Evolutionary conservation across 2,113 vertebrate species (phyloP).

Genomic region (Haliaeetus leucogaster): DNA sequence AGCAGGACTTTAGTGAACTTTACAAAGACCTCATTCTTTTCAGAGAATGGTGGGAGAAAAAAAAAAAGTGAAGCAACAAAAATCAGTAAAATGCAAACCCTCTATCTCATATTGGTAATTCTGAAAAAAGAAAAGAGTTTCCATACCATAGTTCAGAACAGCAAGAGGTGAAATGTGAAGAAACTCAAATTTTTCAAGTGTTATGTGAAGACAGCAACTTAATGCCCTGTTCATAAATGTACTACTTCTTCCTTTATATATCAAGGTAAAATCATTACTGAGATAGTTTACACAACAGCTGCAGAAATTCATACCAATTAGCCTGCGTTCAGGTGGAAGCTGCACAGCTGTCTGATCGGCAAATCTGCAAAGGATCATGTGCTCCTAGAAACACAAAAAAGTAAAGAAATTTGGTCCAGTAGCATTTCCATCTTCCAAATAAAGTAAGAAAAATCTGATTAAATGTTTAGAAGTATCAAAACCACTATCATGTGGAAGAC

Average conservation of each 20-base stretch:
- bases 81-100: not conserved
- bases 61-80: not conserved
- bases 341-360: constrained; percentile 94
- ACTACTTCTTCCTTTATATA: not conserved
- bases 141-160: not conserved
- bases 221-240: not conserved
- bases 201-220: not conserved
- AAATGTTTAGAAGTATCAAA: not conserved
- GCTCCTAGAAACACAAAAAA: constrained; percentile 78
- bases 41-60: not conserved
- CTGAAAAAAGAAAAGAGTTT: not conserved
- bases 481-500: not conserved
- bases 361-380: constrained; percentile 97
- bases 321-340: constrained; percentile 83
- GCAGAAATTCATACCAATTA: constrained; percentile 79
- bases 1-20: not conserved
- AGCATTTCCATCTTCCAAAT: not conserved
- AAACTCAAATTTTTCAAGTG: not conserved
- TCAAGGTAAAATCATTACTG: not conserved
- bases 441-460: not conserved
- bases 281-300: not conserved
- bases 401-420: not conserved
- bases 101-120: not conserved
- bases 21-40: not conserved
- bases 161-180: not conserved